phyloP scores from a whole-genome alignment of 2,113 vertebrate species.

The Procapra przewalskii region DNA sequence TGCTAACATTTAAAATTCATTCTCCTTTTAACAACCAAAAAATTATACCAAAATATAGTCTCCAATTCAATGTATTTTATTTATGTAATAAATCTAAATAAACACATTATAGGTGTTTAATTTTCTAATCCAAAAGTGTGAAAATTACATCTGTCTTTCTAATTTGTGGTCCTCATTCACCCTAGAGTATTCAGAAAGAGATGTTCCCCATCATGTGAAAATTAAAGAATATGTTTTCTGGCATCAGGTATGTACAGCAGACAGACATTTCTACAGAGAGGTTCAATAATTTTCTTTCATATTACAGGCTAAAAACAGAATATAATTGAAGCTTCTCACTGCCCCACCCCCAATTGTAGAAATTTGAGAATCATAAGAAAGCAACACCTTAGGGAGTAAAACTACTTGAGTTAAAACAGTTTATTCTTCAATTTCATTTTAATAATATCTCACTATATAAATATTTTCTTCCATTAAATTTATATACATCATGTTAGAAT shows the following conservation, averaged over 20 bases:
- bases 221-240: constrained; percentile 58
- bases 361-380: constrained; percentile 70
- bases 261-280: constrained; percentile 59
- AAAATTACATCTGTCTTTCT: constrained; percentile 68
- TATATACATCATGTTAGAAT: background rate
- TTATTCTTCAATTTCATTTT: constrained; percentile 71
- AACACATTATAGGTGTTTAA: constrained; percentile 77
- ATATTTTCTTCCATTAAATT: constrained; percentile 25
- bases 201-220: constrained; percentile 46
- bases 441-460: constrained; percentile 18
- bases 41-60: constrained; percentile 9
- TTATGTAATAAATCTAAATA: constrained; percentile 47
- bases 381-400: constrained; percentile 61
- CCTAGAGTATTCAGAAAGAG: constrained; percentile 57
- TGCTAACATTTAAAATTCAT: background rate
- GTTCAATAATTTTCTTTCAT: constrained; percentile 44
- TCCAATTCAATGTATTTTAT: constrained; percentile 38
- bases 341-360: constrained; percentile 59
- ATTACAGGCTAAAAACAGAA: constrained; percentile 9
- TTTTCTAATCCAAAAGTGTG: constrained; percentile 70
- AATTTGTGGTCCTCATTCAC: constrained; percentile 50
- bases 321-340: constrained; percentile 34
- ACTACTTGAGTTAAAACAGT: constrained; percentile 46
- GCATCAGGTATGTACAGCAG: constrained; percentile 55
- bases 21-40: background rate